Percentiles rank a stretch among this genome's conserved stretches.
Evolutionary conservation across 2,888 invertebrate species (phyloP).

Genomic region (Luperina testacea): DNA sequence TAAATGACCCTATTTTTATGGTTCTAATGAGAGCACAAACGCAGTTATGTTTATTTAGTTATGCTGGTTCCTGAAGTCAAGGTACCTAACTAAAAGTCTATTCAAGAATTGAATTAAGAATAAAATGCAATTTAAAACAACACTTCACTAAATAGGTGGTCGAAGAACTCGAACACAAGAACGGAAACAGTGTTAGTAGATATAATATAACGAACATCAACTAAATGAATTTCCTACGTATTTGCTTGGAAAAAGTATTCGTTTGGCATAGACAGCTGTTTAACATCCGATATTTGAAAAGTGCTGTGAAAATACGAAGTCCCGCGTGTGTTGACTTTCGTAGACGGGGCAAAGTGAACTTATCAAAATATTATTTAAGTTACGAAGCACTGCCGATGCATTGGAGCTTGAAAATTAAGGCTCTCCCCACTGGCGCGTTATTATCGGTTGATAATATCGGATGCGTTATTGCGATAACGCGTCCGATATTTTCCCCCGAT

Average conservation of each 20-base stretch:
- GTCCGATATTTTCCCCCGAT: too few species aligned
- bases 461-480: not conserved
- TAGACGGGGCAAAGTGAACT: constrained; percentile 27
- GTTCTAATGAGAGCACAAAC: too few species aligned
- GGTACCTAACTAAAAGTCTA: not conserved
- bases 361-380: constrained; percentile 47
- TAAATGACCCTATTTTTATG: too few species aligned
- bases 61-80: too few species aligned
- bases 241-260: constrained; percentile 11
- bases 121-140: not conserved
- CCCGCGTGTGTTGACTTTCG: constrained; percentile 34
- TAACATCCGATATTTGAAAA: constrained; percentile 46
- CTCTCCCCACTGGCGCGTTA: not conserved
- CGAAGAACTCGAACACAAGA: not conserved
- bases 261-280: constrained; percentile 22
- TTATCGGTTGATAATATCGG: not conserved
- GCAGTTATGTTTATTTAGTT: not conserved
- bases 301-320: constrained; percentile 37
- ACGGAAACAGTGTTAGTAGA: not conserved
- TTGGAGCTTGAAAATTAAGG: constrained; percentile 4
- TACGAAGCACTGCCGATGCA: constrained; percentile 15
- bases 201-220: not conserved
- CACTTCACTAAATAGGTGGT: not conserved
- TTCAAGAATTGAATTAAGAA: not conserved
- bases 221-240: not conserved